Base-by-base conservation (phyloP, 2,113 vertebrate genomes). In the Catharus fuscescens region DNA sequence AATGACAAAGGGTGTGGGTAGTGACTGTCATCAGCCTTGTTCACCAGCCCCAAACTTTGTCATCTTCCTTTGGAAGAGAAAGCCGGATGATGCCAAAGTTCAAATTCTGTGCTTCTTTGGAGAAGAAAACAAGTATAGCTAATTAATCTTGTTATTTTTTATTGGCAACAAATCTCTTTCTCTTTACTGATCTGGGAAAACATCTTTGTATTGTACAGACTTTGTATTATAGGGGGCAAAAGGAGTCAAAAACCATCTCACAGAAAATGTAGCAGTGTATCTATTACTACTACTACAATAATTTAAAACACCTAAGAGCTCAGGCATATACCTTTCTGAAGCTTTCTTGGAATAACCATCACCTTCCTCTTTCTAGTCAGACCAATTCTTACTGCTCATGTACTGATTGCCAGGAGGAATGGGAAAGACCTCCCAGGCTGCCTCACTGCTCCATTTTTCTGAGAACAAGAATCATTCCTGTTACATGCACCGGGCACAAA, bases 1-100 rank as follows among this genome's bases (percentile, higher is more conserved):
- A 95, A 91, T 31, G 71, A 70, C 32, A 80, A 83, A 93, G 81
- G 85, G 90, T 83, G 87, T 77, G 74, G 59, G 42, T 5, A 92
- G 64, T 86, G 73, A 29, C 77, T 94, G 83, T 64, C 84, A 76
- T 66, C 81, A 90, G 38, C 70, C 36, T 80, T 24, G 29, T 80
- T 53, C 83, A 85, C 62, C 50, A 77, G 44, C 31, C 81, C 31
- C 60, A 93, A 73, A 88, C 26, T 87, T 42, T 70, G 62, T 73
- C 66, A 47, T 77, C 74, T 73, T 82, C 20, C 32, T 70, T 77
- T 18, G 15, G 74, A 88, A 72, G 24, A 80, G 53, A 88, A 90
- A 74, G 32, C 38, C 57, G 21, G 28, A 53, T n/a, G 66, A 77
- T 25, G 45, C 29, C 53, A 42, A 88, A 80, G 28, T 53, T 76